These are phyloP conservation scores for Plecturocebus donacophilus DNA, from an alignment of 2,113 vertebrate species.

Conservation along the genomic window DNA sequence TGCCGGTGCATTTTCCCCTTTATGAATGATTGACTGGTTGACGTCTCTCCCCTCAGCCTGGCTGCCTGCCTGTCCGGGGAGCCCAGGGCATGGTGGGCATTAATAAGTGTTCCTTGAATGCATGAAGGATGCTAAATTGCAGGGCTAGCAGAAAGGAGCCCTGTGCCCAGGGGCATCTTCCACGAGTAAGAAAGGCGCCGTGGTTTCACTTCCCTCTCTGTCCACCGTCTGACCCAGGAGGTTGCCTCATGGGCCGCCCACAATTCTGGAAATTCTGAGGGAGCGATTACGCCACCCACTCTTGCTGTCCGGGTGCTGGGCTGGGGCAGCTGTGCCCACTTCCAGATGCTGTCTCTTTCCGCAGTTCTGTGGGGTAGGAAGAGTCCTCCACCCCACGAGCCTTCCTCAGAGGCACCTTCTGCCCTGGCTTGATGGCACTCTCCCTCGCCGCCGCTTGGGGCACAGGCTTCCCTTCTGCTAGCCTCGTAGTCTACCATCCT, in stretches of 20 bases:
- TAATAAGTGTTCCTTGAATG: rapidly evolving
- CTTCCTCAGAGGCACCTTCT: neutral
- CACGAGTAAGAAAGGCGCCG: rapidly evolving
- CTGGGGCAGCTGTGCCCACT: rapidly evolving
- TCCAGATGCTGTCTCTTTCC: neutral
- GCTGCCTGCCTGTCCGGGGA: rapidly evolving
- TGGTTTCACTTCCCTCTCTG: neutral
- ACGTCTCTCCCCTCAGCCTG: rapidly evolving
- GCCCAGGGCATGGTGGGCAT: rapidly evolving
- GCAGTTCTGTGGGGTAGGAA: neutral
- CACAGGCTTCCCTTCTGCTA: too few relatives aligned
- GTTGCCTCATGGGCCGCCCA: neutral
- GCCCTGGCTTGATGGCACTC: rapidly evolving
- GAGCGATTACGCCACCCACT: too few relatives aligned
- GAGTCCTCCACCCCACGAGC: rapidly evolving
- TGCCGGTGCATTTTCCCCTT: rapidly evolving
- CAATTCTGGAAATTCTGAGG: neutral
- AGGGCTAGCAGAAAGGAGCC: neutral
- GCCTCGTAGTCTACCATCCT: too few relatives aligned
- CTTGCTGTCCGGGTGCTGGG: neutral
- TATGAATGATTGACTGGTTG: rapidly evolving
- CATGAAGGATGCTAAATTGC: rapidly evolving
- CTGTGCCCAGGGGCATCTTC: neutral
- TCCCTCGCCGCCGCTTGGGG: rapidly evolving
- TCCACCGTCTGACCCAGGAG: neutral